Evolutionary conservation across 2,888 invertebrate genomes (phyloP).

Genomic region (Ectropis crepuscularia): DNA sequence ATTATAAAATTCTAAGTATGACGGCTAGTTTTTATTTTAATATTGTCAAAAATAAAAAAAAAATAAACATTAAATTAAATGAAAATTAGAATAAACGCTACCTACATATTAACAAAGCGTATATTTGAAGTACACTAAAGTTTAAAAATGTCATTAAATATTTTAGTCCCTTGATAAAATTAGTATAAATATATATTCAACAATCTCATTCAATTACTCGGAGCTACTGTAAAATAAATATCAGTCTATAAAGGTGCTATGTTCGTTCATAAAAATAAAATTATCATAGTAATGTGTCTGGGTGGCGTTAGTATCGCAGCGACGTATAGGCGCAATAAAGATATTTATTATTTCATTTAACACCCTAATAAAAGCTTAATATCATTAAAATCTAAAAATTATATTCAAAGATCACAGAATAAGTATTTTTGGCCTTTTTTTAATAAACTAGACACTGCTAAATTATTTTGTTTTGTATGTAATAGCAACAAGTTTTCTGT

Average conservation of each 20-base stretch:
- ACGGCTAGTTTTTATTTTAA: no score
- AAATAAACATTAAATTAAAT: no score
- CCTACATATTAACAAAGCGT: no score
- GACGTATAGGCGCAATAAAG: constrained; percentile 19
- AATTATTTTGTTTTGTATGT: constrained; percentile 18
- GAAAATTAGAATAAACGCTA: no score
- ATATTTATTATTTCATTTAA: constrained; percentile 28
- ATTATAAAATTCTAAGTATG: no score
- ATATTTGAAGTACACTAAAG: no score
- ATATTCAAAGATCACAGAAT: no score
- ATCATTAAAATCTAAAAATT: background rate
- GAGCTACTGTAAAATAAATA: constrained; percentile 12
- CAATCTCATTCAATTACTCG: background rate
- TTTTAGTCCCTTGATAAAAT: no score
- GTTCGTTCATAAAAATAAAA: constrained; percentile 25
- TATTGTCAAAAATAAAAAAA: no score
- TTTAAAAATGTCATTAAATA: no score
- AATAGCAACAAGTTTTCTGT: constrained; percentile 8
- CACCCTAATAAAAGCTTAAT: constrained; percentile 21
- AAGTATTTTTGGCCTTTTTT: background rate
- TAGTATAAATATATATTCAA: no score
- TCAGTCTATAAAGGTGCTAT: constrained; percentile 4
- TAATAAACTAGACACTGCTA: constrained; percentile 9
- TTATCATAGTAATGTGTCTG: constrained; percentile 28
- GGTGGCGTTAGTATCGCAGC: constrained; percentile 7